Evolutionary conservation across 37 sponge, comb jelly and placozoan genomes (phyloP).

Genomic region (Geodia barretti): DNA sequence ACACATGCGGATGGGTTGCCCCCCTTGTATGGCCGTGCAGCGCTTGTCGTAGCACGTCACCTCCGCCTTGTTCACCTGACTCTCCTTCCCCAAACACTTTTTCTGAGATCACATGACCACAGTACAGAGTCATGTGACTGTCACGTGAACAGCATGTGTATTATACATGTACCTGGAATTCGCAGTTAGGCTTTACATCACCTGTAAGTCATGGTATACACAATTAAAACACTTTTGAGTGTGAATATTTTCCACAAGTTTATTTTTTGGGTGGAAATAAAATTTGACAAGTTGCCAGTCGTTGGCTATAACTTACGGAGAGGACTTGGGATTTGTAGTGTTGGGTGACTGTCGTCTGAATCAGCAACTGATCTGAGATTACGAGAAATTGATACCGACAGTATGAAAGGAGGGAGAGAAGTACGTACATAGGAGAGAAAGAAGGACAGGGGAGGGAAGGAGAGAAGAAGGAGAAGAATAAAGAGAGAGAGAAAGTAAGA

Average conservation of each 20-base stretch:
- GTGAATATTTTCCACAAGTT: neutral
- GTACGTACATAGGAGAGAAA: too few species aligned
- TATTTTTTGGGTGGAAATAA: neutral
- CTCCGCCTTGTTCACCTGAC: constrained; percentile 38
- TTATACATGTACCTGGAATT: constrained; percentile 36
- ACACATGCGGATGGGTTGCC: constrained; percentile 65
- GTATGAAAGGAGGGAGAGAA: too few species aligned
- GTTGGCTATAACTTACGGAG: constrained; percentile 24
- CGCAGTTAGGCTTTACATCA: constrained; percentile 68
- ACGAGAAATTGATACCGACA: too few species aligned
- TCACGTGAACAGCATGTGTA: neutral
- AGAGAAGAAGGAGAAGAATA: too few species aligned
- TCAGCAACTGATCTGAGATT: neutral
- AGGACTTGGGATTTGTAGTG: constrained; percentile 19
- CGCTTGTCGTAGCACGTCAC: constrained; percentile 61
- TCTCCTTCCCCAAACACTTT: constrained; percentile 33
- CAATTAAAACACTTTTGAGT: too few species aligned
- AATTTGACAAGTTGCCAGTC: neutral
- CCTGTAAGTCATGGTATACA: constrained; percentile 24
- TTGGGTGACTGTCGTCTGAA: constrained; percentile 11
- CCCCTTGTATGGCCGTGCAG: constrained; percentile 63
- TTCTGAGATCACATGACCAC: too few species aligned
- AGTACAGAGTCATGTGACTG: neutral
- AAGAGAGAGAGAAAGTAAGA: too few species aligned
- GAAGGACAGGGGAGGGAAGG: too few species aligned